phyloP scores from a whole-genome alignment of 2,888 invertebrate species.

The Ypsolopha sequella region DNA sequence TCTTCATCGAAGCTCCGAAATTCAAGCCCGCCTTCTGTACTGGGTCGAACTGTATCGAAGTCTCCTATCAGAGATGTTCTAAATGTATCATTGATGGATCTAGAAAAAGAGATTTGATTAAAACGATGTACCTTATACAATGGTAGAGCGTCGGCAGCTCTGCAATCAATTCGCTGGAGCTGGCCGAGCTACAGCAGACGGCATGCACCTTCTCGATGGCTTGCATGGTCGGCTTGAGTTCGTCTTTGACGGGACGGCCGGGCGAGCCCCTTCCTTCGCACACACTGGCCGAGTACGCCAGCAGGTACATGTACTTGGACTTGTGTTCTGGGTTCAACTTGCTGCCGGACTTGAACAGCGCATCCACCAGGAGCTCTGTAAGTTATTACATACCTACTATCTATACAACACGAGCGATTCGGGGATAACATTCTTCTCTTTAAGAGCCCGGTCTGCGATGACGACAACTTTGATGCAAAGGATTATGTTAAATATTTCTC shows the following conservation, averaged over 20 bases:
- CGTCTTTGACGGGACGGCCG: slow-evolving; percentile 87
- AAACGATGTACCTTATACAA: slow-evolving; percentile 78
- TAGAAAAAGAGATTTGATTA: not conserved
- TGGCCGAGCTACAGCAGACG: slow-evolving; percentile 91
- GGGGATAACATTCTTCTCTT: no score
- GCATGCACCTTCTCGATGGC: slow-evolving; percentile 93
- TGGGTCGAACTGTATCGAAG: no score
- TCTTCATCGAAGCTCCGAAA: no score
- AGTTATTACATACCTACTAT: slow-evolving; percentile 8
- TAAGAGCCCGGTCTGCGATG: no score
- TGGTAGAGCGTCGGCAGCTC: slow-evolving; percentile 92
- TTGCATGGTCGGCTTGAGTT: slow-evolving; percentile 89
- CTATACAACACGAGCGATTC: no score
- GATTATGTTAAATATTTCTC: no score
- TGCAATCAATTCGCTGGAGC: slow-evolving; percentile 92
- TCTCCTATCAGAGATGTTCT: no score
- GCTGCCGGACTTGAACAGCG: slow-evolving; percentile 93
- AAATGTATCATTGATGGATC: no score
- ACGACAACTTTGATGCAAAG: no score
- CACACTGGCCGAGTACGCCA: slow-evolving; percentile 96
- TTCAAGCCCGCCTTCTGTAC: no score
- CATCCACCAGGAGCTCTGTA: slow-evolving; percentile 89
- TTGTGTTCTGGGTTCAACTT: slow-evolving; percentile 97
- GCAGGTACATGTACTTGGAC: slow-evolving; percentile 93
- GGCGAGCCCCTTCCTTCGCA: slow-evolving; percentile 75